phyloP scores from a whole-genome alignment of 2,113 vertebrate species.

The Cyprinus carpio region DNA sequence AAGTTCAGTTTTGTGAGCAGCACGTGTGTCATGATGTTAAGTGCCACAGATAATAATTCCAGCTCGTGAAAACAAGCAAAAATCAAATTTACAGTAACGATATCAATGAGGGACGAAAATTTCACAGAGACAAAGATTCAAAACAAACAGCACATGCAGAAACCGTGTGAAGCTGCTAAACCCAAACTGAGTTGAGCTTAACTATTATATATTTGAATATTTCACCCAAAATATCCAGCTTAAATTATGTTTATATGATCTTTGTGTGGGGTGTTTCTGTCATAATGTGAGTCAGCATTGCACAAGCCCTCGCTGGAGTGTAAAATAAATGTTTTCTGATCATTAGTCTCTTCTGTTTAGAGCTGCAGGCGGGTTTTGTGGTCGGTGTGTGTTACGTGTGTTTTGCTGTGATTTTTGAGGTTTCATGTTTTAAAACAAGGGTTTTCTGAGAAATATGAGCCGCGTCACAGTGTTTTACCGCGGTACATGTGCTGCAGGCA shows the following conservation, averaged over 20 bases:
- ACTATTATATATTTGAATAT: too few relatives aligned
- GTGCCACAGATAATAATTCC: neutral
- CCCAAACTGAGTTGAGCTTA: too few relatives aligned
- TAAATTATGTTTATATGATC: neutral
- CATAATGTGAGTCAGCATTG: neutral
- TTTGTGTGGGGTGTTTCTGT: neutral
- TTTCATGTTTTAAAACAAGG: slow-evolving; percentile 11
- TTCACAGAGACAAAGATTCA: neutral
- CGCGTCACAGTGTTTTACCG: slow-evolving; percentile 38
- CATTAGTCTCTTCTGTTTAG: neutral
- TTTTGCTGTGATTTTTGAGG: neutral
- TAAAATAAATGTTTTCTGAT: neutral
- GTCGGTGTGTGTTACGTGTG: neutral
- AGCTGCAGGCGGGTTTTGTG: slow-evolving; percentile 1
- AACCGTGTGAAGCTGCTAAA: neutral
- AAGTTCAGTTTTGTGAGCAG: too few relatives aligned
- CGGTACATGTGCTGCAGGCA: slow-evolving; percentile 34
- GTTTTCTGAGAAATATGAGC: slow-evolving; percentile 13
- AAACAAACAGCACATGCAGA: neutral
- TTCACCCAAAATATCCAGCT: too few relatives aligned
- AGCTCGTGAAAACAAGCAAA: too few relatives aligned
- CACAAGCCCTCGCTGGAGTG: neutral
- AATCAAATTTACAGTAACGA: slow-evolving; percentile 1
- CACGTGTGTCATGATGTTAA: neutral
- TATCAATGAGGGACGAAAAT: neutral